Evolutionary conservation across 2,888 invertebrate species (phyloP).

Genomic region (Dendrolimus pini): DNA sequence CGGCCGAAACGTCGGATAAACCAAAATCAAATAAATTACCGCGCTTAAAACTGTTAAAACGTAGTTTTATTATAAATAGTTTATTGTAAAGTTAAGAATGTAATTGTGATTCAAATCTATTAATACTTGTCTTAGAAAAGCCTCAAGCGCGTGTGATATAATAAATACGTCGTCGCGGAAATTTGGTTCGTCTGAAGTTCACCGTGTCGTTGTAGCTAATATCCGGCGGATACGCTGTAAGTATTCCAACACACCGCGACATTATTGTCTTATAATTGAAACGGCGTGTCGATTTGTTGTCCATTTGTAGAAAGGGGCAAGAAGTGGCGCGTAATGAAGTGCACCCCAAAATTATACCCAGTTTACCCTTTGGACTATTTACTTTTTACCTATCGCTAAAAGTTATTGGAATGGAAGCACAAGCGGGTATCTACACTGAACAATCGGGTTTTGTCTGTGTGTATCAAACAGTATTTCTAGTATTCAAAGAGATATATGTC

Average conservation of each 20-base stretch:
- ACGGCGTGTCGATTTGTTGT: slow-evolving; percentile 60
- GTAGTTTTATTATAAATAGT: too few relatives aligned
- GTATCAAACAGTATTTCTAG: too few relatives aligned
- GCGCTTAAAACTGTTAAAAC: too few relatives aligned
- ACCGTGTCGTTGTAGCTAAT: slow-evolving; percentile 49
- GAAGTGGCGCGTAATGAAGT: not conserved
- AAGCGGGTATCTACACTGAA: too few relatives aligned
- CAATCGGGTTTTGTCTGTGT: too few relatives aligned
- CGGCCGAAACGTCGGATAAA: too few relatives aligned
- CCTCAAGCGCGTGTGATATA: slow-evolving; percentile 26
- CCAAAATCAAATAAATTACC: too few relatives aligned
- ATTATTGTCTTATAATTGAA: slow-evolving; percentile 69
- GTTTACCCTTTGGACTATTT: slow-evolving; percentile 2
- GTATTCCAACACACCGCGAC: slow-evolving; percentile 41
- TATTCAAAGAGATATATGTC: too few relatives aligned
- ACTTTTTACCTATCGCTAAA: too few relatives aligned
- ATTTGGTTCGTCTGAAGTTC: slow-evolving; percentile 54
- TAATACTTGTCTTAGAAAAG: slow-evolving; percentile 17
- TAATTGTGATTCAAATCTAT: not conserved
- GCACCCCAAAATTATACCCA: slow-evolving; percentile 2
- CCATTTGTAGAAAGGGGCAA: slow-evolving; percentile 18
- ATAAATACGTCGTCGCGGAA: slow-evolving; percentile 65
- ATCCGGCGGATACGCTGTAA: slow-evolving; percentile 65
- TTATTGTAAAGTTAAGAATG: too few relatives aligned
- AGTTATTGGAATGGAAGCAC: too few relatives aligned